A percentile compares a stretch with the other conserved stretches of the same genome.
phyloP scores from a whole-genome alignment of 2,113 vertebrate genomes.

The Corythornis madagascariensis region DNA sequence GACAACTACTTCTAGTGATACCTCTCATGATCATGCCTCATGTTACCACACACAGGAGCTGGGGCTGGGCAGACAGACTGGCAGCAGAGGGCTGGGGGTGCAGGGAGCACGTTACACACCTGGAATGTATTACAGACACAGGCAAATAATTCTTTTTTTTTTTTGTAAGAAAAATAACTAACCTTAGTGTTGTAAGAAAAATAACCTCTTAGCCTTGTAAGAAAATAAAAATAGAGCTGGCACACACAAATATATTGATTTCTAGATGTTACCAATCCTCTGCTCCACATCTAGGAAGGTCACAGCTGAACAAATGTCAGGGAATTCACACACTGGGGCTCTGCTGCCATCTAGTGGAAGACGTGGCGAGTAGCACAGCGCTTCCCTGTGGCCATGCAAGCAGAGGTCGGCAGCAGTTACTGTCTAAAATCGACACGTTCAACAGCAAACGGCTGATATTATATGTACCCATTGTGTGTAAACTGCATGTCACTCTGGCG shows the following conservation, averaged over 20 bases:
- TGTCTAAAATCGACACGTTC: not conserved
- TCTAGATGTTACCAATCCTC: not conserved
- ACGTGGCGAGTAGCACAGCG: not conserved
- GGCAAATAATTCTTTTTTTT: not conserved
- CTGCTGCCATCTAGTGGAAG: conserved; percentile 22
- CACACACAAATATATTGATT: not conserved
- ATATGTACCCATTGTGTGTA: not conserved
- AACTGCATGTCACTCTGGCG: not conserved
- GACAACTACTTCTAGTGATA: not conserved
- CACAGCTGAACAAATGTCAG: not conserved
- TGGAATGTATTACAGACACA: not conserved
- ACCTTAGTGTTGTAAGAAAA: too few relatives aligned
- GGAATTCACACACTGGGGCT: not conserved
- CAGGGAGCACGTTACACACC: not conserved
- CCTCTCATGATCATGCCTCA: not conserved
- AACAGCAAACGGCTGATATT: not conserved
- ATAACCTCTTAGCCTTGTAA: not conserved
- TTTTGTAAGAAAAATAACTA: too few relatives aligned
- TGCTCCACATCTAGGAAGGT: not conserved
- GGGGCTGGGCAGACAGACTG: not conserved
- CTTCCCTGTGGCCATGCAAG: not conserved
- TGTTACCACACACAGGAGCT: not conserved
- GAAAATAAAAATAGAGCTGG: not conserved
- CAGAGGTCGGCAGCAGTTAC: rapidly evolving
- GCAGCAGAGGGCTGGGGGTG: rapidly evolving